Evolutionary conservation across 1,140 invertebrate genomes (phyloP), one percentile per base, ranked within the genome.

Genomic region (Lordiphosa collinella): DNA sequence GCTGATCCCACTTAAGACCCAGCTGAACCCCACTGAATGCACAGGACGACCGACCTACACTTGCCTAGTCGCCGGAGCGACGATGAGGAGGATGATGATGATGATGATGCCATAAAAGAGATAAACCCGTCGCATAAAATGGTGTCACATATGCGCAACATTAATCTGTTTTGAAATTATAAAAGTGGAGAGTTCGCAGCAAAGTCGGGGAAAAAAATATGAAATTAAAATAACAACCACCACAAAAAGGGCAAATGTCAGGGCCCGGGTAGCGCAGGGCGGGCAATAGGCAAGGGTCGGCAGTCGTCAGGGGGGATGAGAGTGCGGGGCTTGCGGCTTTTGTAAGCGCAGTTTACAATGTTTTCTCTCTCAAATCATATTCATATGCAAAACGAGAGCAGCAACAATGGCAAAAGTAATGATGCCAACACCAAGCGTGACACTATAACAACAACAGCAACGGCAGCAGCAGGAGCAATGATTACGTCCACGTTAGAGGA

Each of bases 141-240:
- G 78, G 82, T 82, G 74, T 78, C 85, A 87, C 85, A 87, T 87
- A 87, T 87, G 85, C 85, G 85, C 73, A 64, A 76, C 85, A 87
- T 87, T 87, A 87, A 87, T 87, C 79, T 85, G 72, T 69, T 82
- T 84, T 72, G 72, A 82, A 84, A 82, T 82, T 80, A 84, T 80
- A 82, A 80, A 68, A 80, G 71, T 82, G 78, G 71, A 56, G 61
- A 56, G 70, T 50, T 44, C 46, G 46, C 64, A 57, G 48, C 47
- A 49, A 44, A 41, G 60, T 56, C 53, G 52, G 37, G 14, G 35
- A 55, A 59, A 61, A 75, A 75, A 54, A 54, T 67, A 67, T 57
- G 58, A 84, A 82, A 84, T 82, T 82, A 82, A 84, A 82, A 82
- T 82, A 84, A 70, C 72, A 84, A 69, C 78, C 72, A 78, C 74